Percentiles rank a stretch among this genome's conserved stretches.
These are phyloP conservation scores for Rhagoletis zephyria DNA, from an alignment of 1,140 invertebrate genomes.

Conservation along the genomic window DNA sequence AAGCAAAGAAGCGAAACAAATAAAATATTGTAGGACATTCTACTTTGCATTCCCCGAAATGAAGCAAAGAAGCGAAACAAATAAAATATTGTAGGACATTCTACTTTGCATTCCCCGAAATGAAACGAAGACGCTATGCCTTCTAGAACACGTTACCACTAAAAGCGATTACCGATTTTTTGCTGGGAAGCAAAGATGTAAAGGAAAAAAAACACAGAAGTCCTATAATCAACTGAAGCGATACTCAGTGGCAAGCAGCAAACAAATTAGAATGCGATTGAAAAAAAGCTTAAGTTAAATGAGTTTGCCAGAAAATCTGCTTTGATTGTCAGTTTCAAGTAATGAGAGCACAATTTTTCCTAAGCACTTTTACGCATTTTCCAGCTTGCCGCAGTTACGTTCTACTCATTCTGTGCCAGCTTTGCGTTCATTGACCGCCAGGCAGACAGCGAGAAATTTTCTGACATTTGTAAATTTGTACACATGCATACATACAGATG, in stretches of 20 bases:
- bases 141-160: too few relatives aligned
- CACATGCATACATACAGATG: too few relatives aligned
- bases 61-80: too few relatives aligned
- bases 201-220: not conserved
- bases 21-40: too few relatives aligned
- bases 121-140: too few relatives aligned
- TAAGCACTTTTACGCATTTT: not conserved
- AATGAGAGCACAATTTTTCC: not conserved
- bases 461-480: too few relatives aligned
- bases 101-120: too few relatives aligned
- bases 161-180: too few relatives aligned
- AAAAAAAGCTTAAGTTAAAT: not conserved
- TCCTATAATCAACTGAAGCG: slow-evolving; percentile 20
- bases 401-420: not conserved
- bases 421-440: not conserved
- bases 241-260: not conserved
- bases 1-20: too few relatives aligned
- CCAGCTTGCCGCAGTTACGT: not conserved
- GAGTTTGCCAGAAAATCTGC: not conserved
- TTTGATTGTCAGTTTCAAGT: slow-evolving; percentile 48
- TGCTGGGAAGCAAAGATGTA: not conserved
- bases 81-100: too few relatives aligned
- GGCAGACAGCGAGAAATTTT: too few relatives aligned
- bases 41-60: too few relatives aligned
- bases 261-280: not conserved